phyloP scores from a whole-genome alignment of 2,888 invertebrate species.

The Homarus gammarus region DNA sequence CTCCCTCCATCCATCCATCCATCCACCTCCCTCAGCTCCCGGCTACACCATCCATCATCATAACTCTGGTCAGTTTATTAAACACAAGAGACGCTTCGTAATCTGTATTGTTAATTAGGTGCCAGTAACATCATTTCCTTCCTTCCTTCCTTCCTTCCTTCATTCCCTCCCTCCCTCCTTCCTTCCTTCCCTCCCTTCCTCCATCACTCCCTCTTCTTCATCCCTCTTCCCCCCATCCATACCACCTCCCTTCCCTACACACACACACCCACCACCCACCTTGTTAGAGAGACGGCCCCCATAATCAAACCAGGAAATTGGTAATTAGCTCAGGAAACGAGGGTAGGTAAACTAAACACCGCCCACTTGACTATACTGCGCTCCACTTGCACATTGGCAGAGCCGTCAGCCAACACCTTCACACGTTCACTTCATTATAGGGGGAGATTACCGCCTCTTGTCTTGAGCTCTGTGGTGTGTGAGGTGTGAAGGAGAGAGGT shows the following conservation, averaged over 20 bases:
- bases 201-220: too few relatives aligned
- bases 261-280: not conserved
- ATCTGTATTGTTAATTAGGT: not conserved
- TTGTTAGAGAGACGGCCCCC: constrained; percentile 29
- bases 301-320: constrained; percentile 44
- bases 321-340: constrained; percentile 13
- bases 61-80: not conserved
- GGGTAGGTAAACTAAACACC: constrained; percentile 32
- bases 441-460: constrained; percentile 37
- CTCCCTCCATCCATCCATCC: too few relatives aligned
- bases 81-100: not conserved
- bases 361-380: too few relatives aligned
- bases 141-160: too few relatives aligned
- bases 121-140: too few relatives aligned
- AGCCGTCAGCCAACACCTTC: constrained; percentile 6
- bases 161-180: too few relatives aligned
- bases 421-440: too few relatives aligned
- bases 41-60: not conserved
- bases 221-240: too few relatives aligned
- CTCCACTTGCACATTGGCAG: constrained; percentile 6
- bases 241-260: constrained; percentile 5
- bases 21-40: too few relatives aligned
- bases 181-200: too few relatives aligned
- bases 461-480: too few relatives aligned
- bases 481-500: not conserved